Conservation (phyloP, 2,113 vertebrate species). For the Rhineura floridana region DNA sequence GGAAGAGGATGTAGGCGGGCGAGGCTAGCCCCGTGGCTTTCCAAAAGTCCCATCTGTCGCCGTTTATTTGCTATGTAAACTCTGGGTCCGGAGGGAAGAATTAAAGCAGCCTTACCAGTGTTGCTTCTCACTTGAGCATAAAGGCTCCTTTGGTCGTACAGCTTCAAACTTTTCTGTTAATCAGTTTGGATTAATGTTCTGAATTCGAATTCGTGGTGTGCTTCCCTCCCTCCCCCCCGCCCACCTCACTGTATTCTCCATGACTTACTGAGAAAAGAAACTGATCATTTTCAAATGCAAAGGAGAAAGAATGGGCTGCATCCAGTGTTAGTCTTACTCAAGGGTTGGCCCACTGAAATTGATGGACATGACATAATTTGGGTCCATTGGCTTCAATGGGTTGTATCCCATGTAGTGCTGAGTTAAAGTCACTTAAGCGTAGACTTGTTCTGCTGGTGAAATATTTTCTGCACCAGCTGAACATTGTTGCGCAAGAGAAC, state of each 20-base stretch:
- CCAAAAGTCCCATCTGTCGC: accelerated
- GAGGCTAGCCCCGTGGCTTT: accelerated
- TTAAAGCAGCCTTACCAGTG: conserved; percentile 29
- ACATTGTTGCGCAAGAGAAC: too few species aligned
- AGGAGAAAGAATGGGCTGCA: too few species aligned
- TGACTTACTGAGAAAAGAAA: too few species aligned
- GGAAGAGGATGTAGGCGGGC: conserved; percentile 81
- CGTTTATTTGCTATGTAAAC: accelerated
- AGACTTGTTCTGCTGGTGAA: too few species aligned
- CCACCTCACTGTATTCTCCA: too few species aligned
- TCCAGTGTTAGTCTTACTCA: neutral
- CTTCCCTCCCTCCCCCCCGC: too few species aligned
- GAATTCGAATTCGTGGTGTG: neutral
- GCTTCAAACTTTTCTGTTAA: neutral
- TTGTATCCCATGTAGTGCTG: neutral
- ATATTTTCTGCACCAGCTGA: too few species aligned
- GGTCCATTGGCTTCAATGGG: neutral
- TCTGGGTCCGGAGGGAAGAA: neutral
- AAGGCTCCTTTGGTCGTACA: too few species aligned
- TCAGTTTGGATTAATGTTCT: neutral
- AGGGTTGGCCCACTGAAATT: too few species aligned
- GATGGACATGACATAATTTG: neutral
- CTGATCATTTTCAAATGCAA: too few species aligned
- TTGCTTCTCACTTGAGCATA: neutral
- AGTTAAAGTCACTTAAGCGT: too few species aligned